phyloP scores from a whole-genome alignment of 2,113 vertebrate species.

The Mesitornis unicolor region DNA sequence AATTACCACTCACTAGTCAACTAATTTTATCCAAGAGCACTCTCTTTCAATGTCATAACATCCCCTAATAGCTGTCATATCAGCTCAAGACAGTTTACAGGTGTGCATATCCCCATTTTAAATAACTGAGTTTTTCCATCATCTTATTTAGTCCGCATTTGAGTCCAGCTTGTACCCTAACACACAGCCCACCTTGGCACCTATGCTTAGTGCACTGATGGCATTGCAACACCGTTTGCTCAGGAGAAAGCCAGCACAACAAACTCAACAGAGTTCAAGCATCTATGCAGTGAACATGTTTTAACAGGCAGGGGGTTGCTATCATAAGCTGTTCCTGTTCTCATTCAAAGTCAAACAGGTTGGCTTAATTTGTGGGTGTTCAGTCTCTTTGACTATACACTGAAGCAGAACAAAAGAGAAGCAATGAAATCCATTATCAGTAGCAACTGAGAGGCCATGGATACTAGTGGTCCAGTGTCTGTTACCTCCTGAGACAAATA shows the following conservation, averaged over 20 bases:
- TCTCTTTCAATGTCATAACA: not conserved
- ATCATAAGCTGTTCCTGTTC: not conserved
- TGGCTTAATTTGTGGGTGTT: not conserved
- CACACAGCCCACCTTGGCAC: not conserved
- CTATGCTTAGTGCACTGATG: not conserved
- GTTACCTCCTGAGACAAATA: not conserved
- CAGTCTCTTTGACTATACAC: not conserved
- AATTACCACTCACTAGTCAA: not conserved
- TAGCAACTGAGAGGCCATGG: not conserved
- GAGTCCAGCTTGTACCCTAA: not conserved
- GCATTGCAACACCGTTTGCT: not conserved
- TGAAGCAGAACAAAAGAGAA: not conserved
- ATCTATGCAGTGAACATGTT: not conserved
- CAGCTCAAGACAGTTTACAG: not conserved
- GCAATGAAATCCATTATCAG: not conserved
- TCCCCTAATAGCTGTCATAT: not conserved
- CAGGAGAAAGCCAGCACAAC: not conserved
- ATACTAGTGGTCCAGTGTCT: not conserved
- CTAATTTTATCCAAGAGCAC: not conserved
- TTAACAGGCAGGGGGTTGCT: not conserved
- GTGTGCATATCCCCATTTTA: not conserved
- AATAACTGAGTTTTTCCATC: not conserved
- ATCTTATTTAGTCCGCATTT: not conserved
- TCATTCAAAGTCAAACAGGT: not conserved
- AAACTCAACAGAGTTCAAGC: not conserved